Base-by-base conservation (phyloP, 2,888 invertebrate species). In the Agrilus mali region DNA sequence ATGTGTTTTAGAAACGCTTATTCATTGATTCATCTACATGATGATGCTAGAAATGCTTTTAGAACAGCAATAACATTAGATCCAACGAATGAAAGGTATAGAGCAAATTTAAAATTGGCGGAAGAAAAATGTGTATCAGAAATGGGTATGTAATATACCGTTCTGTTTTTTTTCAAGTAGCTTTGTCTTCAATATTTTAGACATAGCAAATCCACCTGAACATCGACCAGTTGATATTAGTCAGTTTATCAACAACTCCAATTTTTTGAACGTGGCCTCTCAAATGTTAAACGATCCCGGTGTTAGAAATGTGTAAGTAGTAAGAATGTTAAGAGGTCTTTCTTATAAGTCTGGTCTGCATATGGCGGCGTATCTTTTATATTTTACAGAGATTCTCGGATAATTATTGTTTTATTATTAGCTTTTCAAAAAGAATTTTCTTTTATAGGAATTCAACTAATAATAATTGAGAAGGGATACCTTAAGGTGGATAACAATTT, bases 51-150 rank as follows among this genome's bases (percentile, higher is more conserved):
- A 47, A 77, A 82, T 42, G 86, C 90, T 12, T 97, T 92, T 67
- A 77, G 80, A 49, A 86, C 84, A 56, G 97, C 97, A 2, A 68
- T 89, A 33, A 82, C 87, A 60, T 70, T 95, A 50, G 97, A 98
- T 59, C 95, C 97, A 1, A 82, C 82, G 36, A 97, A 96, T 66
- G 84, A 86, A 49, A 87, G 86, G 54, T 94, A 93, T 64, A 78
- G 79, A 50, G 86, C 83, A 60, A 95, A 95, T 70, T 68, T 95
- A 51, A 78, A 80, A 54, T 74, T 92, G 35, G 83, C 90, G 0
- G 85, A 90, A 58, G 85, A 89, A 57, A 71, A 56, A 38, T 46
- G 27, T 27, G 8, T 27, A 27, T 27, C 27, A 10, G 27, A 15
- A 22, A 15, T 31, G 27, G 33, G 15, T 33, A 36, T n/a, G 13